Base-by-base conservation (phyloP, 2,888 invertebrate species). In the Cepaea hortensis region DNA sequence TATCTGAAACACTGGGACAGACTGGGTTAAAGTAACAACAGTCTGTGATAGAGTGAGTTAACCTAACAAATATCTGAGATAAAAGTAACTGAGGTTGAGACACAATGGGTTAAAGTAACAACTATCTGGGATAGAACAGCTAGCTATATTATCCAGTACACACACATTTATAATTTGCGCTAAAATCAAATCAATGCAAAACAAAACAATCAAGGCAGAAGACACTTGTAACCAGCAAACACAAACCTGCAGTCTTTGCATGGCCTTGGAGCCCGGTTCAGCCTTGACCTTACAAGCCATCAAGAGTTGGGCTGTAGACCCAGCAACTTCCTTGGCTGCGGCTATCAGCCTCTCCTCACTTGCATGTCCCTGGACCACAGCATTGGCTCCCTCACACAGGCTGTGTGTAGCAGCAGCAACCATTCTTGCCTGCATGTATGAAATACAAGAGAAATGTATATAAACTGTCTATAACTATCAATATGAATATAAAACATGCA, bases 261-360 rank as follows among this genome's bases (percentile, higher is more conserved):
- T 99, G 11, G 98, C 97, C 91, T 98, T 97, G 9, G 98, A 98
- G 88, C 98, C 97, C 1, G 98, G 97, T 95, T 99, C 99, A 0
- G 99, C 98, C 95, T 99, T 99, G 87, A 99, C 99, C 96, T 99
- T 98, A 95, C 99, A 99, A 0, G 99, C 99, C 79, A 99, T 98
- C 84, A 99, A 95, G 86, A 99, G 95, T 93, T 99, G 99, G 0
- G 99, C 99, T 0, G 99, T 99, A 0, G 98, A 98, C 81, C 98
- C 97, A 9, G 99, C 99, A 13, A 99, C 95, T 90, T 95, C 95
- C 92, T 98, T 97, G 3, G 99, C 99, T 46, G 98, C 97, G 0
- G 98, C 98, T 90, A 99, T 98, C 61, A 99, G 96, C 93, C 98
- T 97, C 95, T 99, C 99, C 95, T 99, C 99, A n/a, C 94, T 94